phyloP scores from a whole-genome alignment of 2,113 vertebrate species.

The Sinocyclocheilus grahami region DNA sequence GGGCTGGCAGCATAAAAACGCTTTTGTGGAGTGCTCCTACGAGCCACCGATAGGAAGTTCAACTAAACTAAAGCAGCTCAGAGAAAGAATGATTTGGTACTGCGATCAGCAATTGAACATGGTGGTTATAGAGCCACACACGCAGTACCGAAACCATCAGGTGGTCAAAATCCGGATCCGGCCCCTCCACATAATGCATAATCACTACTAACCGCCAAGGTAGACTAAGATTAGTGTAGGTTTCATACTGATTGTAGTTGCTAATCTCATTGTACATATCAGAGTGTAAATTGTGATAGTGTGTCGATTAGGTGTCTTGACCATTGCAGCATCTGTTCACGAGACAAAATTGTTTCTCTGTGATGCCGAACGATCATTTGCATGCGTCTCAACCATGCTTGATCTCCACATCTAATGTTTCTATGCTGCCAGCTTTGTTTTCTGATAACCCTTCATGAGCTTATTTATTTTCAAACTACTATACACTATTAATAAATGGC shows the following conservation, averaged over 20 bases:
- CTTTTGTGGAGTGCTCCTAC: constrained; percentile 67
- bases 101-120: not conserved
- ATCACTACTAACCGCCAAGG: constrained; percentile 43
- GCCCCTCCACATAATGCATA: constrained; percentile 35
- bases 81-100: not conserved
- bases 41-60: constrained; percentile 11
- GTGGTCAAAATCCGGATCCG: not conserved
- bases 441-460: constrained; percentile 78
- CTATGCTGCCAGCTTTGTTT: constrained; percentile 82
- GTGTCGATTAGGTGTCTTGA: constrained; percentile 51
- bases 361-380: constrained; percentile 60
- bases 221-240: constrained; percentile 12
- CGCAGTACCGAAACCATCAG: not conserved
- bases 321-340: constrained; percentile 49
- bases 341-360: constrained; percentile 51
- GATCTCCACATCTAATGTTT: constrained; percentile 76
- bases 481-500: constrained; percentile 81
- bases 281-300: constrained; percentile 47
- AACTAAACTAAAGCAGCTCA: constrained; percentile 27
- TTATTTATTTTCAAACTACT: constrained; percentile 81
- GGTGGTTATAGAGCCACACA: not conserved
- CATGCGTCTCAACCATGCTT: constrained; percentile 69
- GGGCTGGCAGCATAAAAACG: constrained; percentile 81
- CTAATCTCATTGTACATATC: constrained; percentile 55
- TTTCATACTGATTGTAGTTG: constrained; percentile 31